Evolutionary conservation across 1,140 invertebrate genomes (phyloP).

Genomic region (Lanistes nyassanus): DNA sequence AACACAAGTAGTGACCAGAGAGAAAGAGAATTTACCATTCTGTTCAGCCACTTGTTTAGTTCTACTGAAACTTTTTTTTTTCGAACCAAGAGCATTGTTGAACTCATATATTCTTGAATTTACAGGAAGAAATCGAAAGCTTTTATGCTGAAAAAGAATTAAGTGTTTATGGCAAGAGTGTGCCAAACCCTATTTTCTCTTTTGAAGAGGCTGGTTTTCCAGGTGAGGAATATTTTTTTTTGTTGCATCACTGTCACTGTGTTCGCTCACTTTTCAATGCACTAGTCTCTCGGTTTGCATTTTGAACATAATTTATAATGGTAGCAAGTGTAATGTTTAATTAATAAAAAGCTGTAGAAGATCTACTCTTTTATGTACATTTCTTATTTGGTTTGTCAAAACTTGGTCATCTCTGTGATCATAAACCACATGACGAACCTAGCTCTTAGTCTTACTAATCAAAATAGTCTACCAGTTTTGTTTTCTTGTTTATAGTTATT

Average conservation of each 20-base stretch:
- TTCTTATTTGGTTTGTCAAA: too few species aligned
- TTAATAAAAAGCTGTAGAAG: background rate
- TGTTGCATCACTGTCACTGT: background rate
- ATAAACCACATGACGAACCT: too few species aligned
- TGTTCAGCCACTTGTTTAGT: background rate
- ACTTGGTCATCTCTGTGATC: too few species aligned
- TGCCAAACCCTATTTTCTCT: constrained; percentile 85
- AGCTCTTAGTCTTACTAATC: too few species aligned
- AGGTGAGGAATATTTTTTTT: constrained; percentile 62
- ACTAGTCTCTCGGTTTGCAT: too few species aligned
- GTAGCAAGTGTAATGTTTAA: background rate
- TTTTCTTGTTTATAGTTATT: too few species aligned
- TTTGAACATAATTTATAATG: too few species aligned
- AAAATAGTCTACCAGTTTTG: too few species aligned
- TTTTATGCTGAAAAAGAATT: constrained; percentile 83
- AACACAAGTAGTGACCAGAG: too few species aligned
- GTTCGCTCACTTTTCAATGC: too few species aligned
- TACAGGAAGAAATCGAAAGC: constrained; percentile 75
- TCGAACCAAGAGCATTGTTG: background rate
- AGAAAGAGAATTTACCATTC: background rate
- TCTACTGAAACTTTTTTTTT: background rate
- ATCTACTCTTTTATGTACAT: too few species aligned
- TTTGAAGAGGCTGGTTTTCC: constrained; percentile 93
- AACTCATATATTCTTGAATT: background rate
- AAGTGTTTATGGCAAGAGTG: constrained; percentile 84